phyloP scores from a whole-genome alignment of 1,140 invertebrate genomes.

The Nasonia giraulti region DNA sequence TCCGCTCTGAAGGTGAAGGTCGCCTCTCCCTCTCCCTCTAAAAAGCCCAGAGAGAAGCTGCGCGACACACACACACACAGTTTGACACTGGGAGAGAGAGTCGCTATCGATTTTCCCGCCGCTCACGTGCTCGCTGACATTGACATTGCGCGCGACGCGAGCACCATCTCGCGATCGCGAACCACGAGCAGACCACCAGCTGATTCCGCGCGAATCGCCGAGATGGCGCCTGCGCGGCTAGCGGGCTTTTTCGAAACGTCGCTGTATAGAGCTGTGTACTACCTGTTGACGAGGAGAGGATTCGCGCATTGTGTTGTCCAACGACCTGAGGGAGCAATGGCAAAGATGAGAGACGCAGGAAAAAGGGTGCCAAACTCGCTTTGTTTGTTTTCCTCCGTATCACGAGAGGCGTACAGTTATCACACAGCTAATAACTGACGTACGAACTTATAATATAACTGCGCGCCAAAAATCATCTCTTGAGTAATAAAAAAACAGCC shows the following conservation, averaged over 20 bases:
- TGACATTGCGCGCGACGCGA: constrained; percentile 70
- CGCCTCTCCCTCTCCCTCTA: constrained; percentile 6
- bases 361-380: too few species aligned
- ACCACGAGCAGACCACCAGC: constrained; percentile 54
- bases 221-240: constrained; percentile 55
- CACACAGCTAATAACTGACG: too few species aligned
- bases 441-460: too few species aligned
- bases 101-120: constrained; percentile 67
- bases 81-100: constrained; percentile 64
- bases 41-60: background rate
- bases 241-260: background rate
- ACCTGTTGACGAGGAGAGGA: constrained; percentile 13
- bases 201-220: constrained; percentile 47
- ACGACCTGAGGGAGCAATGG: background rate
- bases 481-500: too few species aligned
- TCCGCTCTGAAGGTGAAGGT: constrained; percentile 24
- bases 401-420: too few species aligned
- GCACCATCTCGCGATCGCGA: constrained; percentile 67
- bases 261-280: background rate
- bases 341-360: background rate
- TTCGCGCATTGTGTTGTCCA: background rate
- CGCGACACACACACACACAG: background rate
- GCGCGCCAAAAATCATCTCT: too few species aligned
- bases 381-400: too few species aligned
- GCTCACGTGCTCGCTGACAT: constrained; percentile 73